These are phyloP conservation scores for Mormyrus iriodes DNA, from an alignment of 2,113 vertebrate species.

Conservation along the genomic window DNA sequence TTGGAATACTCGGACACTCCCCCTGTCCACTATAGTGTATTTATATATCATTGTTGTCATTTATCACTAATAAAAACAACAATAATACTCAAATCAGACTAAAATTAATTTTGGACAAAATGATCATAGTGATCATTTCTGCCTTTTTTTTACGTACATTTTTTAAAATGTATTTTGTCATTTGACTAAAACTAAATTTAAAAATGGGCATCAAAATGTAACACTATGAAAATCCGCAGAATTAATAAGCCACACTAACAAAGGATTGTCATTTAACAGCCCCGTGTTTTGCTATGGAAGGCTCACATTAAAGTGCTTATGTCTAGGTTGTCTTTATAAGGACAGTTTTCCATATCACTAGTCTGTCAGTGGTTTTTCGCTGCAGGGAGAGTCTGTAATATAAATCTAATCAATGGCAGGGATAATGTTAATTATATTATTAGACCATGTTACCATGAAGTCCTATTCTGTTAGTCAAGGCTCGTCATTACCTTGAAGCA, in stretches of 20 bases:
- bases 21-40: no score
- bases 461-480: background rate
- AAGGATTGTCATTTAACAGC: background rate
- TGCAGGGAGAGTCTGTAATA: background rate
- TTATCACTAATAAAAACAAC: no score
- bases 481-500: background rate
- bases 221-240: background rate
- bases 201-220: background rate
- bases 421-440: background rate
- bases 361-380: background rate
- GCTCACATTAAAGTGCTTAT: background rate
- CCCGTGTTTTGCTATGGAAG: background rate
- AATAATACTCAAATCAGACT: no score
- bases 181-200: background rate
- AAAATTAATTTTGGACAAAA: no score
- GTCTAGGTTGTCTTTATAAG: background rate
- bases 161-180: background rate
- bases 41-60: no score
- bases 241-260: background rate
- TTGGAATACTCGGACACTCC: background rate
- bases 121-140: no score
- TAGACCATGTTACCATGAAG: background rate
- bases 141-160: no score
- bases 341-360: background rate
- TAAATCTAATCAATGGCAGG: background rate